These are phyloP conservation scores for Sebastes elongatus DNA, from an alignment of 2,797 vertebrate genomes.

Conservation along the genomic window DNA sequence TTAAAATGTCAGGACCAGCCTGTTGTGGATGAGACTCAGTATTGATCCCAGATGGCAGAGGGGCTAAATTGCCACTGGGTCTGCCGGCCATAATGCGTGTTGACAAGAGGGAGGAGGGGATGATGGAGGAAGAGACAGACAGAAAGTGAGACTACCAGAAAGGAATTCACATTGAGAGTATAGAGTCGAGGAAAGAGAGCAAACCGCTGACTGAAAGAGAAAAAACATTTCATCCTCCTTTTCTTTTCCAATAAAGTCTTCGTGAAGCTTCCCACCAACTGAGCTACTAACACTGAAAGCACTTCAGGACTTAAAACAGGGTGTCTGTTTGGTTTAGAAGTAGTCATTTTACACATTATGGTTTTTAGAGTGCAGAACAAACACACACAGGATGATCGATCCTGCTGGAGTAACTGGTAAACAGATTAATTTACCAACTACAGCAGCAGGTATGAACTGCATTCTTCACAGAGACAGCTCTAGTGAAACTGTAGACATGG, in stretches of 20 bases:
- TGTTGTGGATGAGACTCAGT: conserved; percentile 78
- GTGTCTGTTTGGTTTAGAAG: background rate
- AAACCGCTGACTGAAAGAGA: conserved; percentile 45
- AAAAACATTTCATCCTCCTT: conserved; percentile 37
- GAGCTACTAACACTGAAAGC: conserved; percentile 8
- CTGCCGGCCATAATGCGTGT: conserved; percentile 71
- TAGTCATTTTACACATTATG: background rate
- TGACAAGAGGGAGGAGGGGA: conserved; percentile 59
- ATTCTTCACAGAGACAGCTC: background rate
- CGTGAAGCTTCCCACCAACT: conserved; percentile 2
- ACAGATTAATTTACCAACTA: background rate
- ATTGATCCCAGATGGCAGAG: conserved; percentile 86
- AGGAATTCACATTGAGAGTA: conserved; percentile 49
- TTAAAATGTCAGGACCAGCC: conserved; percentile 81
- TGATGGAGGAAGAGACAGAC: conserved; percentile 58
- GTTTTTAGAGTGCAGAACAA: background rate
- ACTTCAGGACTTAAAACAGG: background rate
- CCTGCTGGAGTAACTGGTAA: background rate
- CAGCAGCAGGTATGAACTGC: background rate
- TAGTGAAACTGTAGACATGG: no score
- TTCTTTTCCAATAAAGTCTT: background rate
- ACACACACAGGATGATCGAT: background rate
- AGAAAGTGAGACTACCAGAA: conserved; percentile 64
- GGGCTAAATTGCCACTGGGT: conserved; percentile 73
- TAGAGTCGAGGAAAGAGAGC: conserved; percentile 17